phyloP scores from a whole-genome alignment of 2,113 vertebrate species.

The Crotalus horridus region DNA sequence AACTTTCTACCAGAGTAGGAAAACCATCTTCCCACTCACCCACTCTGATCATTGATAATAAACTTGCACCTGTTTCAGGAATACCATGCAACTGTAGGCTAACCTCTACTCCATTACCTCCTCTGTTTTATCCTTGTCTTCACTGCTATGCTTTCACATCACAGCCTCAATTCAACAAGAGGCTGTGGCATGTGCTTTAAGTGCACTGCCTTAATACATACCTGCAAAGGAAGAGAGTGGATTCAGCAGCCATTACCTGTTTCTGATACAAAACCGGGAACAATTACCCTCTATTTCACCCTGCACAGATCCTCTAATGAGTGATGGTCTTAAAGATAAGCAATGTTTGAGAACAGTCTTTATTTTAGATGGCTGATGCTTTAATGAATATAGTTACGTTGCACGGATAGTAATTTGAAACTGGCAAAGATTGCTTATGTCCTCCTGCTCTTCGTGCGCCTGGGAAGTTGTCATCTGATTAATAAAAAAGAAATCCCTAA shows the following conservation, averaged over 20 bases:
- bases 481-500: background rate
- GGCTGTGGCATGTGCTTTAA: slow-evolving; percentile 5
- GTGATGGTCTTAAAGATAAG: background rate
- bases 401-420: background rate
- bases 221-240: slow-evolving; percentile 15
- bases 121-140: slow-evolving; percentile 11
- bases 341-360: background rate
- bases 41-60: background rate
- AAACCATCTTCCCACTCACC: background rate
- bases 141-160: slow-evolving; percentile 4
- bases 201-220: slow-evolving; percentile 15
- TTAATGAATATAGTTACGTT: background rate
- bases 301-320: background rate
- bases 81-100: background rate
- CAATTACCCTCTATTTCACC: background rate
- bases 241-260: background rate
- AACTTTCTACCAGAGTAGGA: background rate
- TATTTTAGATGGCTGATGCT: background rate
- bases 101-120: background rate
- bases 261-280: background rate
- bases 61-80: background rate
- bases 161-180: background rate
- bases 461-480: background rate
- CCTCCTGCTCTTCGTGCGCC: background rate
- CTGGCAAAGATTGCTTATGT: background rate